Conservation (phyloP, 2,888 invertebrate species). For the Siphonodentalium dalli region DNA sequence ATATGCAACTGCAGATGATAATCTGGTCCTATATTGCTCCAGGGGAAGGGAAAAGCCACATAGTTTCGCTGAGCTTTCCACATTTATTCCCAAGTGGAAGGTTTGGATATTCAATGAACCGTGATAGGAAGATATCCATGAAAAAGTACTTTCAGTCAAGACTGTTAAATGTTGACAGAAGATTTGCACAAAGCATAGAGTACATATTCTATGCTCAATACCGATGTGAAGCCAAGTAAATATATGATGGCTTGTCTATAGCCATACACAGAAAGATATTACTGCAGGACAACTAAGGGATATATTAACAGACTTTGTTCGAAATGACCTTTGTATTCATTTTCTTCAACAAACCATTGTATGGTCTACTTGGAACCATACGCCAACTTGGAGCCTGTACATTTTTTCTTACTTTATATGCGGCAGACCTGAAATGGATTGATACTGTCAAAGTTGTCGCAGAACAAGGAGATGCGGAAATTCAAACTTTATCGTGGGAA, state of each 20-base stretch:
- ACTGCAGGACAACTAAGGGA: slow-evolving; percentile 9
- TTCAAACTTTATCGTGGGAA: slow-evolving; percentile 25
- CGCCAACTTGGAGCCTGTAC: slow-evolving; percentile 39
- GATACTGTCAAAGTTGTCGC: slow-evolving; percentile 34
- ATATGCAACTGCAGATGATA: slow-evolving; percentile 13
- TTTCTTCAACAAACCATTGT: slow-evolving; percentile 31
- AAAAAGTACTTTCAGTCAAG: slow-evolving; percentile 23
- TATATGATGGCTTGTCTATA: slow-evolving; percentile 7
- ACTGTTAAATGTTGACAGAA: slow-evolving; percentile 20
- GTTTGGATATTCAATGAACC: slow-evolving; percentile 14
- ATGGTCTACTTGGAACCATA: slow-evolving; percentile 38
- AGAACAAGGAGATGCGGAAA: slow-evolving; percentile 24
- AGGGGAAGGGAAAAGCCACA: slow-evolving; percentile 18
- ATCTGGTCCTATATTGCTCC: slow-evolving; percentile 19
- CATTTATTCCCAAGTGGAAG: slow-evolving; percentile 18
- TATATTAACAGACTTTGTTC: slow-evolving; percentile 11
- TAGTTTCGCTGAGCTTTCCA: slow-evolving; percentile 23
- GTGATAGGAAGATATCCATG: slow-evolving; percentile 7
- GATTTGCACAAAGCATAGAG: slow-evolving; percentile 29
- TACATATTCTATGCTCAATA: slow-evolving; percentile 33
- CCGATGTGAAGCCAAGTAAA: slow-evolving; percentile 24
- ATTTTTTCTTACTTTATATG: slow-evolving; percentile 37
- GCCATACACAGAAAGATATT: slow-evolving; percentile 20
- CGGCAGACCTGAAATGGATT: slow-evolving; percentile 39
- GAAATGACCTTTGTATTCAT: slow-evolving; percentile 24